Evolutionary conservation across 2,797 vertebrate species (phyloP).

Genomic region (Melanotaenia boesemani): DNA sequence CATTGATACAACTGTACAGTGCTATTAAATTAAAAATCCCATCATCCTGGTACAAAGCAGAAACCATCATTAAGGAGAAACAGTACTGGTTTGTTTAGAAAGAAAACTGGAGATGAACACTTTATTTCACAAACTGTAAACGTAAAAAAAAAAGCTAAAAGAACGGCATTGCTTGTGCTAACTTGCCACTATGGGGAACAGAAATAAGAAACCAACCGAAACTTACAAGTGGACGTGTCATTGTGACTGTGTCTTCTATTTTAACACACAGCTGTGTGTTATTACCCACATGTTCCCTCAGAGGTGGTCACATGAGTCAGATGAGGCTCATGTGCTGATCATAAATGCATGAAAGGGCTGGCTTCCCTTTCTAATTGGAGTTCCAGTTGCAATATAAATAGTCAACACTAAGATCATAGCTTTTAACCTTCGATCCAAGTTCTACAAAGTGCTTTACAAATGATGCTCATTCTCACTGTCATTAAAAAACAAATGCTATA

Average conservation of each 20-base stretch:
- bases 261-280: conserved; percentile 2
- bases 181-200: neutral
- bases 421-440: neutral
- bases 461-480: neutral
- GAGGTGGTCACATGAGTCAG: conserved; percentile 1
- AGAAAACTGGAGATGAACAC: neutral
- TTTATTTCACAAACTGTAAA: neutral
- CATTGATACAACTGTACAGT: neutral
- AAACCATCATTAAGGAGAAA: neutral
- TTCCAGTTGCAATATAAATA: neutral
- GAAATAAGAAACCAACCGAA: neutral
- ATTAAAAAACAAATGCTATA: neutral
- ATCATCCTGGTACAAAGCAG: neutral
- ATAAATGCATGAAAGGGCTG: neutral
- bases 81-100: neutral
- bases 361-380: neutral
- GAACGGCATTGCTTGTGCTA: neutral
- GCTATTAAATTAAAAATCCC: neutral
- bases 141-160: neutral
- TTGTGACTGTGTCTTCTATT: neutral
- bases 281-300: neutral
- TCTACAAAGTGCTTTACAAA: neutral
- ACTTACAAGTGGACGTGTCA: neutral
- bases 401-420: neutral
- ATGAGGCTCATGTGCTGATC: conserved; percentile 12